Base-by-base conservation (phyloP, 2,888 invertebrate species). In the Cephus pulcher region DNA sequence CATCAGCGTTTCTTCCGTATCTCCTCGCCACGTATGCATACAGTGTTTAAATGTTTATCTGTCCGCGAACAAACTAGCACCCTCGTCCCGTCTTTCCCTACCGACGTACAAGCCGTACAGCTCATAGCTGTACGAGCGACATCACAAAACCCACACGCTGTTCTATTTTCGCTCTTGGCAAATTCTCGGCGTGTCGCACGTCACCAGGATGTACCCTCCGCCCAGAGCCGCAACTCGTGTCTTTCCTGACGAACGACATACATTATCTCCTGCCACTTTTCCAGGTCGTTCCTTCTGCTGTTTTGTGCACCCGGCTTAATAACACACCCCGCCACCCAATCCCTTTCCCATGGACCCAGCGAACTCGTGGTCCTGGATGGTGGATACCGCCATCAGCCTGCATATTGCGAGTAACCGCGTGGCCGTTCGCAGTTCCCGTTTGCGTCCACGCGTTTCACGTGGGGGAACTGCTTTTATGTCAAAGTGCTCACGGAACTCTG, bases 1-100 rank as follows among this genome's bases (percentile, higher is more conserved):
- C 23, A 56, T 23, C 40, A 56, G 9, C 40, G 23, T 56, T 56
- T 23, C 40, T 56, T 56, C 2, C 23, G 23, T 56, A 23, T 56
- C 56, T 56, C 9, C 56, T 23, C 9, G 23, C 56, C 56, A 9
- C 23, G 56, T 9, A 23, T 3, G 35, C 12, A 35, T 56, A 23
- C 9, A 56, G 56, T 56, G 78, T 79, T 81, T 80, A 81, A 83
- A 83, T 81, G 80, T 82, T 82, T 79, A 81, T 69, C 80, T 74
- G 78, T 82, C 75, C 77, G 77, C 77, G 75, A 34, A 75, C 76
- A 75, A 80, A 78, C 77, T 73, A 73, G 70, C 70, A 34, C 69
- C 74, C 74, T 6, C 73, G 34, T 77, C 70, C 30, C 71, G 12
- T 75, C 33, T 40, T 35, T 56, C 23, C 71, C 11, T 69, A 74